A percentile compares a stretch with the other conserved stretches of the same genome.
Conservation (phyloP, 2,888 invertebrate genomes). For the Lepidocyrtinus sp. region DNA sequence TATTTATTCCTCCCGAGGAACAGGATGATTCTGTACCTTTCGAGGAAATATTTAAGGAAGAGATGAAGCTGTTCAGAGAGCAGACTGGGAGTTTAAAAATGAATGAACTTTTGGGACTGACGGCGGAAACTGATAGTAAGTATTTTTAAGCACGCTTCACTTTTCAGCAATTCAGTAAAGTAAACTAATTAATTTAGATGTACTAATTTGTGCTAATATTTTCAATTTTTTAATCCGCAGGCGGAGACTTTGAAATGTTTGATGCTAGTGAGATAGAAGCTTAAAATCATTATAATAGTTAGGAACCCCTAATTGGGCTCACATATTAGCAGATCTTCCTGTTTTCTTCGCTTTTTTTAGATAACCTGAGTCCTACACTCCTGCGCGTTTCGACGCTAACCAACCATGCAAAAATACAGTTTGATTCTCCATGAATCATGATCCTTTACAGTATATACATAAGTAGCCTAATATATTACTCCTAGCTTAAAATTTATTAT, state of each 20-base stretch:
- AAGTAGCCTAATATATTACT: neutral
- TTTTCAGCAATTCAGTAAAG: neutral
- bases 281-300: neutral
- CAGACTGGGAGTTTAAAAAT: constrained; percentile 78
- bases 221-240: constrained; percentile 6
- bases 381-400: neutral
- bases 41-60: constrained; percentile 50
- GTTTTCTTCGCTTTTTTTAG: neutral
- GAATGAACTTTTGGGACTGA: constrained; percentile 77
- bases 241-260: constrained; percentile 42
- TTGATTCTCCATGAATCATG: neutral
- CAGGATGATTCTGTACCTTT: constrained; percentile 49
- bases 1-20: constrained; percentile 54
- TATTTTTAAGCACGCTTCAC: neutral
- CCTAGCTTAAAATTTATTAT: neutral
- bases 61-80: constrained; percentile 80
- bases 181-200: neutral
- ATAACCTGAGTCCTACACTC: neutral
- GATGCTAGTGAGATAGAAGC: constrained; percentile 21
- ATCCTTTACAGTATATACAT: neutral
- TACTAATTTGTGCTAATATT: neutral
- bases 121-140: constrained; percentile 74
- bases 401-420: neutral
- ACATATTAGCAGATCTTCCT: neutral
- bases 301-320: neutral